A percentile compares a stretch with the other conserved stretches of the same genome.
These are phyloP conservation scores for Triops cancriformis DNA, from an alignment of 1,140 invertebrate species.

Conservation along the genomic window DNA sequence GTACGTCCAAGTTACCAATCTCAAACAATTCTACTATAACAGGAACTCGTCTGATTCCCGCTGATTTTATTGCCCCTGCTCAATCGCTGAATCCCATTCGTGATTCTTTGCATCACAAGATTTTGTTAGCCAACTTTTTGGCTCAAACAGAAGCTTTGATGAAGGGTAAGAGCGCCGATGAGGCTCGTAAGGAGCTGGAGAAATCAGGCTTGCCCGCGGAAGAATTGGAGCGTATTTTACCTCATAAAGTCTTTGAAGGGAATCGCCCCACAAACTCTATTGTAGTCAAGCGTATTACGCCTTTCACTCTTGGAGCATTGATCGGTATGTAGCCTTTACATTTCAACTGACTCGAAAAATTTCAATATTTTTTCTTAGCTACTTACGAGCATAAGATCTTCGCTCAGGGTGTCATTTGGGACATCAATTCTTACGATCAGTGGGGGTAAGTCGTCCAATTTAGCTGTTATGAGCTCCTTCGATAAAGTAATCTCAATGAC, in stretches of 20 bases:
- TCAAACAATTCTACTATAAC: background rate
- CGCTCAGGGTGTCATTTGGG: conserved; percentile 96
- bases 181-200: conserved; percentile 64
- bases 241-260: conserved; percentile 95
- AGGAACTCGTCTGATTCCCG: conserved; percentile 75
- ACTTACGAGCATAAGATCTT: conserved; percentile 99
- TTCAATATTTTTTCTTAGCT: conserved; percentile 51
- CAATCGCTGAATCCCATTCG: conserved; percentile 87
- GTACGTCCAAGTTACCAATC: too few relatives aligned
- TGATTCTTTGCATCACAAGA: conserved; percentile 62
- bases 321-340: conserved; percentile 60
- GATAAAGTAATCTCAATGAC: conserved; percentile 26
- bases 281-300: conserved; percentile 83
- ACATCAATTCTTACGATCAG: conserved; percentile 99
- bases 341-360: background rate
- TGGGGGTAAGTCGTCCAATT: conserved; percentile 71
- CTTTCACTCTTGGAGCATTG: conserved; percentile 88
- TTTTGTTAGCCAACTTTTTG: conserved; percentile 92
- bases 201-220: conserved; percentile 59
- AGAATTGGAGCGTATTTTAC: conserved; percentile 68
- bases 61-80: conserved; percentile 93
- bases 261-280: conserved; percentile 98
- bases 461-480: conserved; percentile 24
- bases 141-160: conserved; percentile 97
- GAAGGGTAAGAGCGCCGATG: conserved; percentile 74